Conservation (phyloP, 2,797 vertebrate species). For the Lophotriccus pileatus region DNA sequence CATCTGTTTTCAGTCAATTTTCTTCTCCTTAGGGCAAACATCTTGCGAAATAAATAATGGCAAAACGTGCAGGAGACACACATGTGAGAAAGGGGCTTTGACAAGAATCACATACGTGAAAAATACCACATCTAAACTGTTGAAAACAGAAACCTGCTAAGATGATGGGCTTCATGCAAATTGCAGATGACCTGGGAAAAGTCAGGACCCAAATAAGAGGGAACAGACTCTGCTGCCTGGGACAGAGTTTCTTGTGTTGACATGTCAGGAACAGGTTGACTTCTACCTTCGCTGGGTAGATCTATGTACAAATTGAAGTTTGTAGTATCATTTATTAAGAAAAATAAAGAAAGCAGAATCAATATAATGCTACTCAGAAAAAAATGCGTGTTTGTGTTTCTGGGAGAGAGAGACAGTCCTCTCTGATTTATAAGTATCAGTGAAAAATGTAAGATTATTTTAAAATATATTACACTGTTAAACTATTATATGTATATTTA, state of each 20-base stretch:
- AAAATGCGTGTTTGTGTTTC: neutral
- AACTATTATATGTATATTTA: neutral
- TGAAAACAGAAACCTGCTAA: neutral
- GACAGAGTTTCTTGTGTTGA: neutral
- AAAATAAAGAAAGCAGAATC: neutral
- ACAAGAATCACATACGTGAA: rapidly evolving
- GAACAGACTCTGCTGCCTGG: neutral
- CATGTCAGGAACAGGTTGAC: neutral
- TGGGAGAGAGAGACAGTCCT: neutral
- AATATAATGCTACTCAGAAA: neutral
- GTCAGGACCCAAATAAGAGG: neutral
- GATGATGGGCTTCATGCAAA: neutral
- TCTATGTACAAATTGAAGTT: neutral
- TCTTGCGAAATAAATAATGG: neutral
- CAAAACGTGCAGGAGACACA: rapidly evolving
- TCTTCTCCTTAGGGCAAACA: neutral
- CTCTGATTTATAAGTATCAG: neutral
- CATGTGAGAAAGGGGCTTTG: neutral
- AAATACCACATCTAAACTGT: neutral
- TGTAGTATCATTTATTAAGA: neutral
- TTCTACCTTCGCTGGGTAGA: neutral
- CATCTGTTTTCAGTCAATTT: neutral
- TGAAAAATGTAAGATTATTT: neutral
- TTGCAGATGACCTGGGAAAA: neutral
- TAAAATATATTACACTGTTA: neutral